Evolutionary conservation across 2,797 vertebrate genomes (phyloP).

Genomic region (Passerculus sandwichensis): DNA sequence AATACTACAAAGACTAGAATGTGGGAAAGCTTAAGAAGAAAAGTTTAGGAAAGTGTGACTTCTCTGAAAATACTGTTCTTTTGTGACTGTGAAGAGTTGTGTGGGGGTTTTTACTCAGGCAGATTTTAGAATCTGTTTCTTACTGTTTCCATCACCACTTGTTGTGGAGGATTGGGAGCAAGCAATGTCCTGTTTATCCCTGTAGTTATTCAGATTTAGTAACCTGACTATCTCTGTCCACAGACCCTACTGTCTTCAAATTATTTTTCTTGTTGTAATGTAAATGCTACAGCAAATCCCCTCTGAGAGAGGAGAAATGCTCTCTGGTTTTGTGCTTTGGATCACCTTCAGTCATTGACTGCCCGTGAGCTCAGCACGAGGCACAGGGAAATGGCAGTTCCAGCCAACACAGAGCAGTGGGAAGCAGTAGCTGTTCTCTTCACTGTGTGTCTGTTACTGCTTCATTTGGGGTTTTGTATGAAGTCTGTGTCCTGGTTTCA

Average conservation of each 20-base stretch:
- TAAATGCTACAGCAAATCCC: neutral
- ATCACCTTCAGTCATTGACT: neutral
- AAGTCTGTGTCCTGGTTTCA: neutral
- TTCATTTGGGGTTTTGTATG: neutral
- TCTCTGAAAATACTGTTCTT: neutral
- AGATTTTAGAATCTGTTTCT: neutral
- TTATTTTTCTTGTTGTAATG: neutral
- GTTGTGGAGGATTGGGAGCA: neutral
- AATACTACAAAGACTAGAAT: neutral
- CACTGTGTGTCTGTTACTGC: neutral
- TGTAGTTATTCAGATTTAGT: neutral
- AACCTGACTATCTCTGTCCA: neutral
- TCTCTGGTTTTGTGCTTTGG: neutral
- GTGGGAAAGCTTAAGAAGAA: neutral
- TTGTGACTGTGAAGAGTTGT: neutral
- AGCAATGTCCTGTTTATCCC: neutral
- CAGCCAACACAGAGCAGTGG: neutral
- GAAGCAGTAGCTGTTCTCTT: neutral
- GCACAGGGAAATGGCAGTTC: neutral
- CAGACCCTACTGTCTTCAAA: neutral
- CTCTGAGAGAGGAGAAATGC: neutral
- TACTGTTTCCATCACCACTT: neutral
- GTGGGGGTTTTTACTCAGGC: neutral
- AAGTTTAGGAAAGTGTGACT: neutral
- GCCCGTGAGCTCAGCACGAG: rapidly evolving